A percentile compares a stretch with the other conserved stretches of the same genome.
phyloP scores from a whole-genome alignment of 2,888 invertebrate species.

The Amblyteles armatorius region DNA sequence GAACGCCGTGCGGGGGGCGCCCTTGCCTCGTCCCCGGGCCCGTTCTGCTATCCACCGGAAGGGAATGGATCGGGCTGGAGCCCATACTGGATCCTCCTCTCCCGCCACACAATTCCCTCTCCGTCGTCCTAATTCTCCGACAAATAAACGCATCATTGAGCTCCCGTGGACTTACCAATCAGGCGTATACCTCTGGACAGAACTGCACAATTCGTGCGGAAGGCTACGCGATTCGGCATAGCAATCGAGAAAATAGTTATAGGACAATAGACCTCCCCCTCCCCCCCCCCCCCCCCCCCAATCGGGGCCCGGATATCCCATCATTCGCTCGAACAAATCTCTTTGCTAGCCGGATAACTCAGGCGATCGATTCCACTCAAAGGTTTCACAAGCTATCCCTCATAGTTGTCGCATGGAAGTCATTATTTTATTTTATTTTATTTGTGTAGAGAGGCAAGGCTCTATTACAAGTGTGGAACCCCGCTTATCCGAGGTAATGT shows the following conservation, averaged over 20 bases:
- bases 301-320: constrained; percentile 16
- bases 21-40: constrained; percentile 47
- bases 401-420: background rate
- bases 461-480: no score
- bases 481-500: no score
- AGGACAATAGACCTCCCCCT: constrained; percentile 60
- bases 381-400: background rate
- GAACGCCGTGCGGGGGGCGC: constrained; percentile 64
- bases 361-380: background rate
- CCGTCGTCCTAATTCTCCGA: constrained; percentile 75
- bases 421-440: background rate
- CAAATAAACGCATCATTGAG: constrained; percentile 81
- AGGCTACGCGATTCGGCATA: constrained; percentile 76
- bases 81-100: constrained; percentile 30
- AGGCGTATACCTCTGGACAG: constrained; percentile 73
- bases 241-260: constrained; percentile 71
- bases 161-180: constrained; percentile 79
- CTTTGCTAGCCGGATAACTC: constrained; percentile 10
- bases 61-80: constrained; percentile 19
- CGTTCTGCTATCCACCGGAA: constrained; percentile 21
- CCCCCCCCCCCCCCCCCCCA: constrained; percentile 38
- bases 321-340: constrained; percentile 39
- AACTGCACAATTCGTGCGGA: constrained; percentile 76
- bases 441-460: no score
- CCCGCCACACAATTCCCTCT: constrained; percentile 61